Evolutionary conservation across 1,140 invertebrate genomes (phyloP).

Genomic region (Leptoteleia sp.): DNA sequence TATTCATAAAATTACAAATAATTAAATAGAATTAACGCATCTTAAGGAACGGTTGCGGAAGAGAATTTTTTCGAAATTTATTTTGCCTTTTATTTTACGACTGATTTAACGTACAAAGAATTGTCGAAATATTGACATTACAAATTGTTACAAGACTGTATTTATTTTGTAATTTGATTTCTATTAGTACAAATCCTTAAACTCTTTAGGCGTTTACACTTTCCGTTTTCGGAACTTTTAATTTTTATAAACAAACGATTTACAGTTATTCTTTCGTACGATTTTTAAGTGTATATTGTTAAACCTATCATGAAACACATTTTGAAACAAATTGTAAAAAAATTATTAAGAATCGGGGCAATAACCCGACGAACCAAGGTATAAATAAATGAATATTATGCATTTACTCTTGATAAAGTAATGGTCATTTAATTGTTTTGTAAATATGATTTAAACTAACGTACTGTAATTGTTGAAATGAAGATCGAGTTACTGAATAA

Average conservation of each 20-base stretch:
- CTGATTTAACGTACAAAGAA: neutral
- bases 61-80: neutral
- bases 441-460: constrained; percentile 17
- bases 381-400: neutral
- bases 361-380: too few species aligned
- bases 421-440: neutral
- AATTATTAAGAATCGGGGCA: too few species aligned
- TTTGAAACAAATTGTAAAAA: too few species aligned
- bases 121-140: neutral
- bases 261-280: neutral
- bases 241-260: neutral
- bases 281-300: neutral
- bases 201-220: constrained; percentile 16
- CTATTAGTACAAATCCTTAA: too few species aligned
- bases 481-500: neutral
- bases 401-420: neutral
- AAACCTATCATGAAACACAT: neutral
- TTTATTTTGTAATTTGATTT: constrained; percentile 10
- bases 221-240: constrained; percentile 23
- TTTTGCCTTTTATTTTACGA: neutral
- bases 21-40: neutral
- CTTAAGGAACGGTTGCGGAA: neutral
- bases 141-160: constrained; percentile 35
- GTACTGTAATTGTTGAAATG: constrained; percentile 7
- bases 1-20: neutral